Evolutionary conservation across 2,113 vertebrate genomes (phyloP).

Genomic region (Notothenia rossii): DNA sequence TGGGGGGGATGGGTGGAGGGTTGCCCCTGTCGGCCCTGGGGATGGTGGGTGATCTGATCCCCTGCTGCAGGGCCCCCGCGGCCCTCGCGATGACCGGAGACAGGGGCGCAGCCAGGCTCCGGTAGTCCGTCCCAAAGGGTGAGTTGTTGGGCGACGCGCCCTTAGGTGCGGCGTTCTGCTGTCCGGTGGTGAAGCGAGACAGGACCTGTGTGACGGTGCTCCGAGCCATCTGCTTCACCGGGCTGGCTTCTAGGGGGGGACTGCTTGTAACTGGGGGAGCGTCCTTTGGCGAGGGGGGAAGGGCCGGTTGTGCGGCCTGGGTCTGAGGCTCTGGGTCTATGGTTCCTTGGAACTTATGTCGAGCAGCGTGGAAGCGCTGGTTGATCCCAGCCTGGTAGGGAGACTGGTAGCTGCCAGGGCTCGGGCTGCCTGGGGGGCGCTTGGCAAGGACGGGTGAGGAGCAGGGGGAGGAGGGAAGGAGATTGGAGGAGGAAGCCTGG

Average conservation of each 20-base stretch:
- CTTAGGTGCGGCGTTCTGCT: conserved; percentile 87
- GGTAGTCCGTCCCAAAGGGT: conserved; percentile 96
- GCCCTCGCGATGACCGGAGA: conserved; percentile 83
- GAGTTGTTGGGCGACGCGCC: conserved; percentile 86
- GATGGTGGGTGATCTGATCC: conserved; percentile 92
- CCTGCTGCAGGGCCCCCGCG: conserved; percentile 84
- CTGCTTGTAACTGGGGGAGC: conserved; percentile 67
- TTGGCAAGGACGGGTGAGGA: conserved; percentile 86
- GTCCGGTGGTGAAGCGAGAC: conserved; percentile 89
- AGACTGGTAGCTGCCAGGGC: conserved; percentile 85
- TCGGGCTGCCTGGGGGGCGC: conserved; percentile 66
- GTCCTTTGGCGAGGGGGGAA: conserved; percentile 79
- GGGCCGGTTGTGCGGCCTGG: conserved; percentile 65
- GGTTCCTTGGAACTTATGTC: conserved; percentile 93
- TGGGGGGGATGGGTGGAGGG: conserved; percentile 96
- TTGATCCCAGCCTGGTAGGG: conserved; percentile 97
- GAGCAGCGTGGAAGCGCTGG: conserved; percentile 95
- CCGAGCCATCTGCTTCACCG: conserved; percentile 92
- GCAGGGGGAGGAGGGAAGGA: conserved; percentile 86
- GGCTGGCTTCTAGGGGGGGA: conserved; percentile 83
- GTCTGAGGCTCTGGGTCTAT: conserved; percentile 76
- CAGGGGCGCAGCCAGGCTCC: conserved; percentile 84
- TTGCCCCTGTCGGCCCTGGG: conserved; percentile 91
- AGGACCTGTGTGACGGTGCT: conserved; percentile 95
- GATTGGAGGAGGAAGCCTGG: conserved; percentile 81